Base-by-base conservation (phyloP, 2,113 vertebrate genomes). In the Pitta sordida region DNA sequence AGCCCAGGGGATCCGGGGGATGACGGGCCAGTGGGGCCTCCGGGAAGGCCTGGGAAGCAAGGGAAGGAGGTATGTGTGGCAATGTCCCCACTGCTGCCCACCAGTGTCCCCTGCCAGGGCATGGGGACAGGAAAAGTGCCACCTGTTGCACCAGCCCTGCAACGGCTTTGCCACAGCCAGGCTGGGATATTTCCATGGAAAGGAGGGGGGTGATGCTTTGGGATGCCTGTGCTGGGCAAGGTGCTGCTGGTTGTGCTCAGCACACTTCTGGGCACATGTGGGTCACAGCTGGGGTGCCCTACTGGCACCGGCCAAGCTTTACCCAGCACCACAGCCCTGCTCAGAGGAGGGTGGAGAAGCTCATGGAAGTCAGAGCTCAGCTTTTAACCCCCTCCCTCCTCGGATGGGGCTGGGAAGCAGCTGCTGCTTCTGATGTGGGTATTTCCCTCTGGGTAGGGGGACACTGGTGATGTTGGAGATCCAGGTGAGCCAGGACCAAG, bases 51-150 rank as follows among this genome's bases (percentile, higher is more conserved):
- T 0, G 99, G 99, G 73, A 92, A 92, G 53, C 53, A 22, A 5
- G 98, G 98, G 24, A 96, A 97, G 96, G 98, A 99, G 98, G 98
- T 99, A 82, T 0, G 34, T 76, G 44, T 49, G 46, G 46, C 48
- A 30, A 8, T 60, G 39, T 1, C 19, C 68, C 20, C 58, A 39
- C 49, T 15, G 37, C 53, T 39, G 15, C 43, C 55, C 14, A 0
- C 58, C 4, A 1, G 11, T 3, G 5, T n/a, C 36, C 37, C 14
- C 29, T 36, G 63, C 36, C 15, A 56, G 11, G 18, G 27, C 0
- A 3, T 16, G 63, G 62, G 49, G 22, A 24, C 2, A 4, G 37
- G 22, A 26, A 18, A 11, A 46, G 29, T 71, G 39, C 30, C 37
- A 19, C 16, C 24, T 2, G 0, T 2, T 18, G 65, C 18, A 0